Base-by-base conservation (phyloP, 1,140 invertebrate genomes). In the Zaprionus davidi region DNA sequence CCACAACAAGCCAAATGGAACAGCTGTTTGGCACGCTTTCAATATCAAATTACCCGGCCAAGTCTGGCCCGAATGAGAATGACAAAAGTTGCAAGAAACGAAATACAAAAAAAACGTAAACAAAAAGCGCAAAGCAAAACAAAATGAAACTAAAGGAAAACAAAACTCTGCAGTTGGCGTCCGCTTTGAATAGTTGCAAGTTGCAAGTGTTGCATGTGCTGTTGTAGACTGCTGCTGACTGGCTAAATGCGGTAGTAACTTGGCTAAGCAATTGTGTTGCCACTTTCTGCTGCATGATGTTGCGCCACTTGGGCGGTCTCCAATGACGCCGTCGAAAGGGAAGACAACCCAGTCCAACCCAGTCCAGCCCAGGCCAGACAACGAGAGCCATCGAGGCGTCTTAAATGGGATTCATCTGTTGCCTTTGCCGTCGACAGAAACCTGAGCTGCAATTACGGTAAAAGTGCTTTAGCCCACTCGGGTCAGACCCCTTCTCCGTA, bases 11-110 rank as follows among this genome's bases (percentile, higher is more conserved):
- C 84, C 71, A 83, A 81, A 88, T 87, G 84, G 84, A 87, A 87
- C 84, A 87, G 81, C 84, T 90, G 84, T 81, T 83, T 88, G 84
- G 84, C 84, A 87, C 84, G 84, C 84, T 87, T 88, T 84, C 84
- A 87, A 88, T 87, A 83, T 87, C 66, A 78, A 88, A 87, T 87
- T 87, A 78, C 84, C 34, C 70, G 76, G 67, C 70, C 57, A 68
- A 72, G 79, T 82, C 67, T 79, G 70, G 64, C 66, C 55, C 71
- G 70, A 81, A 56, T 63, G 65, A 58, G 76, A 86, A 76, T 85
- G 82, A 81, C 82, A 85, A 78, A 73, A 76, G 49, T 53, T 57
- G 62, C 62, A 49, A 56, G 62, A 55, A 58, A 24, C 31, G 57
- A 34, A 46, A 26, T 34, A 31, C 13, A 24, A 24, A 58, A 44